A percentile compares a stretch with the other conserved stretches of the same genome.
These are phyloP conservation scores for Botia kubotai DNA, from an alignment of 2,797 vertebrate species.

Conservation along the genomic window DNA sequence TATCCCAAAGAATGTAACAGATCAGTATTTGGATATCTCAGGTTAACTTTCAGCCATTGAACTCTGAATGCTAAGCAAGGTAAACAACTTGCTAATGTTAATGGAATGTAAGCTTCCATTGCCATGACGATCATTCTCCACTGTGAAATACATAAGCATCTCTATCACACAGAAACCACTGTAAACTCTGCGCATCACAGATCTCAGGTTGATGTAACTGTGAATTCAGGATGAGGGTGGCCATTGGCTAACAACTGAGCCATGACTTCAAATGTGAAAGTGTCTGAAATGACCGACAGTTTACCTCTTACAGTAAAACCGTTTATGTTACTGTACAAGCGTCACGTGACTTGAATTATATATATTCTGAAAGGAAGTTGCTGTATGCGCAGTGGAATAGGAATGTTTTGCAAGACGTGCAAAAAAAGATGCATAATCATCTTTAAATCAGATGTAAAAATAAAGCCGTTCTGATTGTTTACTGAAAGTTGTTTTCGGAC, in stretches of 20 bases:
- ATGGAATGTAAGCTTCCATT: neutral
- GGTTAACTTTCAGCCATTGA: neutral
- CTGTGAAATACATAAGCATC: conserved; percentile 15
- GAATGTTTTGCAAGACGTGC: conserved; percentile 11
- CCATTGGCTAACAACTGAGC: neutral
- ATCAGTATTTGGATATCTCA: neutral
- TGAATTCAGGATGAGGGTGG: neutral
- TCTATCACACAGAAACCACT: neutral
- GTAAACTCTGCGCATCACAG: neutral
- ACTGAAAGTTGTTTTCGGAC: neutral
- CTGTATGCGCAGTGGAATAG: conserved; percentile 16
- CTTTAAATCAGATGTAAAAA: conserved; percentile 6
- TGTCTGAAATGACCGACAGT: conserved; percentile 20
- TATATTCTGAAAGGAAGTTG: conserved; percentile 23
- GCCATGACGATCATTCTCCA: neutral
- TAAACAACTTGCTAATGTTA: neutral
- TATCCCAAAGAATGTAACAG: neutral
- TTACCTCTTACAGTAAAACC: conserved; percentile 6
- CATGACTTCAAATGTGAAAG: conserved; percentile 15
- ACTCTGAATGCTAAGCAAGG: neutral
- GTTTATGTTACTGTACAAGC: neutral
- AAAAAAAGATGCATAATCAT: neutral
- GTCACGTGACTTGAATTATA: conserved; percentile 33
- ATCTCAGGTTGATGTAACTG: conserved; percentile 1
- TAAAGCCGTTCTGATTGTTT: neutral